Conservation (phyloP, 2,888 invertebrate genomes). For the Antitype chi region DNA sequence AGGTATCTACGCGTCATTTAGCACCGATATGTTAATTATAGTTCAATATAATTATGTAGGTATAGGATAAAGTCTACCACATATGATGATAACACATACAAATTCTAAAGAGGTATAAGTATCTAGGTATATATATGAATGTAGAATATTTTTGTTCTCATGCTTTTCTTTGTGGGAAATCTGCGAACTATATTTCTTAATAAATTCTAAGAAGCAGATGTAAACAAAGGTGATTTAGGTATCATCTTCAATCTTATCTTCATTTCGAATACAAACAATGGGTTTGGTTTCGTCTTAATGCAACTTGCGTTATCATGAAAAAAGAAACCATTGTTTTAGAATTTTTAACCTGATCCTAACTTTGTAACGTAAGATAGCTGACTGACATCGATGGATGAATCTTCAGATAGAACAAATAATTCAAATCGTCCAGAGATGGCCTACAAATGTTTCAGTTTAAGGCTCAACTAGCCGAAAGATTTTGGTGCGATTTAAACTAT, state of each 20-base stretch:
- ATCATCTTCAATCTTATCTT: neutral
- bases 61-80: slow-evolving; percentile 17
- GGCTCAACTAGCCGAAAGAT: slow-evolving; percentile 19
- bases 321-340: no score
- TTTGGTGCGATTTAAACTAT: slow-evolving; percentile 37
- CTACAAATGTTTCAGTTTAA: slow-evolving; percentile 24
- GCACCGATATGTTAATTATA: slow-evolving; percentile 9
- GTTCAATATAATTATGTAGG: no score
- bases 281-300: neutral
- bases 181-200: neutral
- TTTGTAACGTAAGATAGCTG: neutral
- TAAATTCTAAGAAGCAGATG: neutral
- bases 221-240: neutral
- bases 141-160: neutral
- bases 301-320: no score
- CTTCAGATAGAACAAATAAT: slow-evolving; percentile 12
- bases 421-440: neutral
- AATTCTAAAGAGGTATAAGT: neutral
- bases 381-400: neutral
- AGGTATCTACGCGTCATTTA: slow-evolving; percentile 9
- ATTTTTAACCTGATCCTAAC: neutral
- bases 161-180: neutral
- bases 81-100: neutral
- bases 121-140: neutral
- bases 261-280: neutral